Conservation (phyloP, 2,888 invertebrate genomes). For the Athripsodes cinereus region DNA sequence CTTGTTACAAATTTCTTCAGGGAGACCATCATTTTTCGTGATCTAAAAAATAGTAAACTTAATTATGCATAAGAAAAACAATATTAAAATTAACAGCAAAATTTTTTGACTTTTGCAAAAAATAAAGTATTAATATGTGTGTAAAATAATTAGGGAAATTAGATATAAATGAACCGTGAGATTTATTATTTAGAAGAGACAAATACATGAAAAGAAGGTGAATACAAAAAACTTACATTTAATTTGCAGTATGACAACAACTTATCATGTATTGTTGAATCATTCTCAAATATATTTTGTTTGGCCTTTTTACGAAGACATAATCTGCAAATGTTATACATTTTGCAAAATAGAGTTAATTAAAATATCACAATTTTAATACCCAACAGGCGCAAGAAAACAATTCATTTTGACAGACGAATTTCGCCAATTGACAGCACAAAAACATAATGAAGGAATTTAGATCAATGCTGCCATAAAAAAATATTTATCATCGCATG, state of each 20-base stretch:
- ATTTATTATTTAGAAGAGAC: too few species aligned
- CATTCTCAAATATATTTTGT: constrained; percentile 5
- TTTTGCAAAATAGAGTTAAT: background rate
- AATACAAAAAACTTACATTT: constrained; percentile 8
- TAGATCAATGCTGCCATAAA: too few species aligned
- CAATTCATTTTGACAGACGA: background rate
- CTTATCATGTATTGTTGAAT: constrained; percentile 13
- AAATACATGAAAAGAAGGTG: too few species aligned
- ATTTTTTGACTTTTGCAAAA: too few species aligned
- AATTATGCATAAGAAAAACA: too few species aligned
- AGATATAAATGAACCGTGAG: too few species aligned
- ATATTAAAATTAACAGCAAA: too few species aligned
- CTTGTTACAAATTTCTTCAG: constrained; percentile 5
- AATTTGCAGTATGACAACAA: constrained; percentile 16
- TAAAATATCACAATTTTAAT: background rate
- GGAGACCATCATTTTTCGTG: constrained; percentile 12
- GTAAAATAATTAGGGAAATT: too few species aligned
- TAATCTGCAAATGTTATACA: constrained; percentile 13
- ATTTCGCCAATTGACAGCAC: background rate
- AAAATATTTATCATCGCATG: too few species aligned
- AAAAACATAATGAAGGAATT: too few species aligned
- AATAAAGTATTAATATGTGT: too few species aligned
- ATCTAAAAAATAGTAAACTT: constrained; percentile 3
- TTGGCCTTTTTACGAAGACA: constrained; percentile 9
- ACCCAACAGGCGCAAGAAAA: background rate